phyloP scores from a whole-genome alignment of 2,113 vertebrate species.

The Oriolus oriolus region DNA sequence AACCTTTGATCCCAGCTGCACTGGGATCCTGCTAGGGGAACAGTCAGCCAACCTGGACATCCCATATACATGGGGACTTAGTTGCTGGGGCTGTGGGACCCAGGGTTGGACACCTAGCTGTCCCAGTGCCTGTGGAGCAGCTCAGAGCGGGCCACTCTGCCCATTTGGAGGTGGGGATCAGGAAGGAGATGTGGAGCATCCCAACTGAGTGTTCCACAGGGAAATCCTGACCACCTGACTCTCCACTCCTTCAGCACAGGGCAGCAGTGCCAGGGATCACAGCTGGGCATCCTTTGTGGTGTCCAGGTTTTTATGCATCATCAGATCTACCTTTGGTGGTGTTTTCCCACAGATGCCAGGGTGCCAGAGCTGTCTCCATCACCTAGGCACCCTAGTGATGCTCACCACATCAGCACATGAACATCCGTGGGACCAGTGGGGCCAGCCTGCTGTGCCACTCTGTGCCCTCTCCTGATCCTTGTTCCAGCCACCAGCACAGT shows the following conservation, averaged over 20 bases:
- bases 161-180: not conserved
- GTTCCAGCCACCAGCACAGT: not conserved
- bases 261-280: not conserved
- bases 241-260: not conserved
- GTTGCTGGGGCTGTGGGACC: not conserved
- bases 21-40: not conserved
- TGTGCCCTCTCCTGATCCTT: not conserved
- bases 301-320: not conserved
- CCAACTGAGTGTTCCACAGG: not conserved
- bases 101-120: not conserved
- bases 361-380: not conserved
- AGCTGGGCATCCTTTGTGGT: not conserved
- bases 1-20: not conserved
- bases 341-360: not conserved
- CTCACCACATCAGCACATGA: rapidly evolving
- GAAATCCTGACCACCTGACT: not conserved
- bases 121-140: not conserved
- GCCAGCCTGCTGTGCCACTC: not conserved
- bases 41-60: not conserved
- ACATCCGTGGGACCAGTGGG: rapidly evolving
- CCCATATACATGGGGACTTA: not conserved
- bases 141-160: not conserved
- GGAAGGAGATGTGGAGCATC: not conserved
- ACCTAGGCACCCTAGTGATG: not conserved
- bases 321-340: not conserved